Evolutionary conservation across 1,140 invertebrate species (phyloP).

Genomic region (Epicauta chinensis): DNA sequence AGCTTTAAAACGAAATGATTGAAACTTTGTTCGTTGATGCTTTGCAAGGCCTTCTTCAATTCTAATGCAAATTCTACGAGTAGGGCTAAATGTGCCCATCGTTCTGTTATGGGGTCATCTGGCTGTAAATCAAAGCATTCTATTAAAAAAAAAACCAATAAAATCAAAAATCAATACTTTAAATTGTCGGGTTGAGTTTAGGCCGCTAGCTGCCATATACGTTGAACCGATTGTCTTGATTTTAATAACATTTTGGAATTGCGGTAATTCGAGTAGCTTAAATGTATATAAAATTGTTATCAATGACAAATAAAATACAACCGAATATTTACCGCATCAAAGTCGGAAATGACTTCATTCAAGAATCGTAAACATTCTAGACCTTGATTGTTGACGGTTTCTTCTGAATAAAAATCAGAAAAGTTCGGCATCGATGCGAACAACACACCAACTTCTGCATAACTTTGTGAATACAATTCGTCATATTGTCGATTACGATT

Average conservation of each 20-base stretch:
- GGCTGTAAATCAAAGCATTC: slow-evolving; percentile 43
- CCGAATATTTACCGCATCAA: slow-evolving; percentile 75
- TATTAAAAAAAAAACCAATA: background rate
- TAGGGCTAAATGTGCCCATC: slow-evolving; percentile 78
- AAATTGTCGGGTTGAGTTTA: slow-evolving; percentile 65
- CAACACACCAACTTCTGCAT: slow-evolving; percentile 84
- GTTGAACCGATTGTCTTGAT: slow-evolving; percentile 98
- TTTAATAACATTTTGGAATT: slow-evolving; percentile 89
- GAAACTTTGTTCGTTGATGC: slow-evolving; percentile 92
- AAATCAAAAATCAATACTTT: slow-evolving; percentile 47
- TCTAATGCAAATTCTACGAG: slow-evolving; percentile 89
- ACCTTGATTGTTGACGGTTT: slow-evolving; percentile 93
- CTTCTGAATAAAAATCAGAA: slow-evolving; percentile 90
- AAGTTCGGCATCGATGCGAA: slow-evolving; percentile 96
- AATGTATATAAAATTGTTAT: slow-evolving; percentile 30
- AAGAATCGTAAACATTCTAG: slow-evolving; percentile 92
- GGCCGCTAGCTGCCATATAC: slow-evolving; percentile 94
- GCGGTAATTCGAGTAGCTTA: slow-evolving; percentile 74
- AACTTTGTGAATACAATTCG: slow-evolving; percentile 89
- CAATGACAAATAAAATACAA: background rate
- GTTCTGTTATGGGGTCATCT: slow-evolving; percentile 60
- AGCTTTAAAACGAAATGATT: slow-evolving; percentile 93
- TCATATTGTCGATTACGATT: slow-evolving; percentile 71
- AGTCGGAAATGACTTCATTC: slow-evolving; percentile 97
- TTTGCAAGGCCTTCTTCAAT: slow-evolving; percentile 78